These are phyloP conservation scores for Parazoanthus atlanticus DNA, from an alignment of 92 coral and sea anemone genomes.

Conservation along the genomic window DNA sequence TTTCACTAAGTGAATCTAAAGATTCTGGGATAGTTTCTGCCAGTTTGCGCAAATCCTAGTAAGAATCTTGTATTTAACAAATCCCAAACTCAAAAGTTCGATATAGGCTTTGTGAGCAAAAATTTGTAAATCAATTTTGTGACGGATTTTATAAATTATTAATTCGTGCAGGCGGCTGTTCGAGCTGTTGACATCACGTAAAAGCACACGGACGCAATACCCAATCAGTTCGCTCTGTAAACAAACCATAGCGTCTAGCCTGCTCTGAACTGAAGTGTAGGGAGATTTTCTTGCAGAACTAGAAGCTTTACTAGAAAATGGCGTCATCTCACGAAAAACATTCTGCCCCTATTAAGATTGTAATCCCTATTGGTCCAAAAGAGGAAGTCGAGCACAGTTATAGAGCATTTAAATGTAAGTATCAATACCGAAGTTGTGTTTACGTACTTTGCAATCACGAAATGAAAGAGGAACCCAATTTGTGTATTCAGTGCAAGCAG, in stretches of 20 bases:
- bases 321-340: neutral
- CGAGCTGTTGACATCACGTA: neutral
- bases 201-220: neutral
- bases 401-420: conserved; percentile 20
- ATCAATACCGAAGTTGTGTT: neutral
- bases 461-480: neutral
- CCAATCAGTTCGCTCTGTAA: neutral
- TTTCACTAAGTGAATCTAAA: no score
- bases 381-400: conserved; percentile 1
- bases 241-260: neutral
- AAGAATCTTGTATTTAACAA: no score
- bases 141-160: conserved; percentile 8
- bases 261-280: no score
- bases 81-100: no score
- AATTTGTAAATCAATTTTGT: neutral
- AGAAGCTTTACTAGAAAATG: neutral
- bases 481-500: neutral
- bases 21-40: no score
- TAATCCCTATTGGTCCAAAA: neutral
- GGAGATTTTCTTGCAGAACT: neutral
- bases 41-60: no score
- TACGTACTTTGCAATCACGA: neutral
- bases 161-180: neutral
- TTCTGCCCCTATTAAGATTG: neutral
- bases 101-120: neutral